Evolutionary conservation across 2,797 vertebrate genomes (phyloP), one percentile per base, ranked within the genome.

Genomic region (Acanthopagrus latus): DNA sequence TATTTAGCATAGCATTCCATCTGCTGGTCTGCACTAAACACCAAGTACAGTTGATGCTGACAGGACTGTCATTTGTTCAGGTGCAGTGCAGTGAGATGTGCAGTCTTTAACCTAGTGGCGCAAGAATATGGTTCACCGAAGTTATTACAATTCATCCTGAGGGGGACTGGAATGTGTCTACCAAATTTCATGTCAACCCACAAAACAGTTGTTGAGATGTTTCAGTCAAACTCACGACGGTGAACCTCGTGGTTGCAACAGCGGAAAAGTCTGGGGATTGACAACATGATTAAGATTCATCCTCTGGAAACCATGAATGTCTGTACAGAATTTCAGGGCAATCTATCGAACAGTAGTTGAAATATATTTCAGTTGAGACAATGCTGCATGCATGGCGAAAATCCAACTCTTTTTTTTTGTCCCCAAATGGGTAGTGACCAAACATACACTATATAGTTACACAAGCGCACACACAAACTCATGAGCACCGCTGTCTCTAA

Each of bases 401-500:
- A 54, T 5, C 29, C 54, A 16, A 63, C 13, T 64, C 18, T 55
- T 27, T 27, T 27, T 27, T 13, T 47, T 44, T 38, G 20, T 41
- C 12, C 6, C 10, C 14, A 56, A 62, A 62, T 2, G 5, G n/a
- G 2, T 29, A 7, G 33, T 2, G 7, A 57, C n/a, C 18, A 81
- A 59, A 64, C 33, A 64, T 13, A 52, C 8, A 33, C 33, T 33
- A 48, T 25, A 43, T 55, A 58, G 59, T 51, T 57, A 71, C 64
- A 50, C 47, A 62, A 38, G 69, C 62, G 54, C 46, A 68, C 21
- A 63, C 64, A 51, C 33, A 5, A 66, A 48, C 59, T 72, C 33
- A 77, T 51, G 3, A 69, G 59, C 63, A 52, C 77, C 51, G 46
- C 76, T 62, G 60, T 78, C 64, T 74, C 55, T 78, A 85, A 86